These are phyloP conservation scores for Plagodis dolabraria DNA, from an alignment of 2,888 invertebrate species.

Conservation along the genomic window DNA sequence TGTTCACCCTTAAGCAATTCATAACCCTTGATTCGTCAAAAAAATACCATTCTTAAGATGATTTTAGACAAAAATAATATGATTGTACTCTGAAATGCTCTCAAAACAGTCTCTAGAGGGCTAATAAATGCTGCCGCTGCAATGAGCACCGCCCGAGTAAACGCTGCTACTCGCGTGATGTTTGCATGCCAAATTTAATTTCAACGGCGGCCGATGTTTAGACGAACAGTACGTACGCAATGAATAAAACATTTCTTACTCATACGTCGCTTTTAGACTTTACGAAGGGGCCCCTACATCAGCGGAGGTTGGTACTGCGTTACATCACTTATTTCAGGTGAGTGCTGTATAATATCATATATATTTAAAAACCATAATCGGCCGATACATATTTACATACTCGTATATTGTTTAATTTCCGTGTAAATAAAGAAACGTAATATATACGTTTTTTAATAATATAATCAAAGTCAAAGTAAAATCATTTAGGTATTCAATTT, in stretches of 20 bases:
- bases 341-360: neutral
- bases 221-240: slow-evolving; percentile 70
- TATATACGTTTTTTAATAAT: no score
- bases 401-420: no score
- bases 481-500: no score
- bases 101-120: neutral
- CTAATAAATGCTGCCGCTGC: slow-evolving; percentile 19
- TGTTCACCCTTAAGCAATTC: no score
- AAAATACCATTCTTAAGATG: no score
- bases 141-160: slow-evolving; percentile 19
- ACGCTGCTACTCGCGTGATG: slow-evolving; percentile 48
- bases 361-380: no score
- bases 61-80: no score
- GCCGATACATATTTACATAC: no score
- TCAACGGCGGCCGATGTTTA: slow-evolving; percentile 71
- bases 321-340: neutral
- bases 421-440: no score
- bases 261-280: slow-evolving; percentile 69
- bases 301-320: slow-evolving; percentile 15
- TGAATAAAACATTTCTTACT: slow-evolving; percentile 79
- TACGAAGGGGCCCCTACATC: slow-evolving; percentile 47
- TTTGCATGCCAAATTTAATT: slow-evolving; percentile 81
- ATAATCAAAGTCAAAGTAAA: no score
- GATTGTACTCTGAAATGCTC: neutral
- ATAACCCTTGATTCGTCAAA: no score